Base-by-base conservation (phyloP, 2,113 vertebrate genomes). In the Cyprinodon variegatus region DNA sequence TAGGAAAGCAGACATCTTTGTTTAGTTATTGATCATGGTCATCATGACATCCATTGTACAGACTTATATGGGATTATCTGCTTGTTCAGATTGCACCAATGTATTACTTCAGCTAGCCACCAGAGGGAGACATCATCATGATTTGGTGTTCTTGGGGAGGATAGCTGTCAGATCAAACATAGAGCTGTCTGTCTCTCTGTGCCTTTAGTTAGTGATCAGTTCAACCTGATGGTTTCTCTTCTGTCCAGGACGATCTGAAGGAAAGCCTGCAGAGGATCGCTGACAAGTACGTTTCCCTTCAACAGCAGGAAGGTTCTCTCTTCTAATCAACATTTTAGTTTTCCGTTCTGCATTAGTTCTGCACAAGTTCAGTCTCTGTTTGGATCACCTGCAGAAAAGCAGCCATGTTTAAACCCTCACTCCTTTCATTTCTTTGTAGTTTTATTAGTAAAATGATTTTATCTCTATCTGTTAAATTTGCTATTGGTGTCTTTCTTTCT, bases 211-310 rank as follows among this genome's bases (percentile, higher is more conserved):
- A 38, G 29, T 0, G 29, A 3, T 7, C 4, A 74, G 11, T 20
- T 15, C 2, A 60, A 20, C 9, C 11, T 4, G n/a, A n/a, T 59
- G 15, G 14, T 48, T 36, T 41, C 57, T 87, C 0, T 93, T 90
- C 74, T 76, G 17, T 95, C 92, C 93, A 97, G 96, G 95, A 94
- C 74, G 94, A 94, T 74, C 90, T 95, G 75, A 93, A 94, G 69
- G 92, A 96, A 79, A 89, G 94, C 86, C 94, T 96, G 84, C 95
- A 97, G 89, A 95, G 95, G 78, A 96, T 96, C 92, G 94, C 90
- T 84, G 95, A 92, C 92, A 97, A 97, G 97, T 97, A 95, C 96
- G 96, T 96, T 92, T 40, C 60, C 4, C 39, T 60, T 66, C 17
- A 39, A 63, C 7, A 14, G 12, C 10, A 22, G 3, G 22, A n/a